These are phyloP conservation scores for Centroberyx gerrardi DNA, from an alignment of 2,797 vertebrate genomes.

Conservation along the genomic window DNA sequence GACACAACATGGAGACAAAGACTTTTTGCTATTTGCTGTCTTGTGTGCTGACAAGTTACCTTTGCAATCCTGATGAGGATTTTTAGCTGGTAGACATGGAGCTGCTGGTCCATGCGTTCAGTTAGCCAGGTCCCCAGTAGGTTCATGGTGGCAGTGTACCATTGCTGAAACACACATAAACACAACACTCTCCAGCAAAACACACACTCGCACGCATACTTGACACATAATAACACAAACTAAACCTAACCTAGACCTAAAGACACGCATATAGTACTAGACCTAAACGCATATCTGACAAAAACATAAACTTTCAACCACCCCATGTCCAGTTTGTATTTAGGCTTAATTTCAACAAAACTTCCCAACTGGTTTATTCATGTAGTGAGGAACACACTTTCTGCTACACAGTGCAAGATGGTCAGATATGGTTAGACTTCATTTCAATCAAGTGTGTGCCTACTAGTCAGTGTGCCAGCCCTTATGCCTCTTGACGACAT, in stretches of 20 bases:
- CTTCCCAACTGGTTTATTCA: background rate
- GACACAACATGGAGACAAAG: background rate
- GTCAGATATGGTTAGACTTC: conserved; percentile 4
- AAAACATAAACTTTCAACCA: conserved; percentile 23
- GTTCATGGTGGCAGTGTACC: conserved; percentile 99
- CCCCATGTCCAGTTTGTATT: conserved; percentile 16
- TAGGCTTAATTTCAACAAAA: conserved; percentile 30
- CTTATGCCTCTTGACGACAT: background rate
- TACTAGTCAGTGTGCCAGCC: background rate
- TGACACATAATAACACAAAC: conserved; percentile 58
- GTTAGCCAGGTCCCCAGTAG: conserved; percentile 98
- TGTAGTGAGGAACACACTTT: background rate
- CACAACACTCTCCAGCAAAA: conserved; percentile 93
- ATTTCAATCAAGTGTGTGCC: background rate
- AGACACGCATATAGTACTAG: conserved; percentile 34
- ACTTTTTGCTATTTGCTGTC: background rate
- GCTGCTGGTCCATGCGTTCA: conserved; percentile 99
- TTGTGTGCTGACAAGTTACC: conserved; percentile 79
- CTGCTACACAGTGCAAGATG: background rate
- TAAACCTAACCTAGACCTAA: conserved; percentile 36
- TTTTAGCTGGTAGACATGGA: conserved; percentile 99
- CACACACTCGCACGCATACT: conserved; percentile 78
- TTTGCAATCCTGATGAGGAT: conserved; percentile 99
- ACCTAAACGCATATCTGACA: conserved; percentile 25
- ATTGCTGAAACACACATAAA: conserved; percentile 99